Percentiles rank a stretch among this genome's conserved stretches.
phyloP scores from a whole-genome alignment of 2,797 vertebrate genomes.

The Oreonectes daqikongensis region DNA sequence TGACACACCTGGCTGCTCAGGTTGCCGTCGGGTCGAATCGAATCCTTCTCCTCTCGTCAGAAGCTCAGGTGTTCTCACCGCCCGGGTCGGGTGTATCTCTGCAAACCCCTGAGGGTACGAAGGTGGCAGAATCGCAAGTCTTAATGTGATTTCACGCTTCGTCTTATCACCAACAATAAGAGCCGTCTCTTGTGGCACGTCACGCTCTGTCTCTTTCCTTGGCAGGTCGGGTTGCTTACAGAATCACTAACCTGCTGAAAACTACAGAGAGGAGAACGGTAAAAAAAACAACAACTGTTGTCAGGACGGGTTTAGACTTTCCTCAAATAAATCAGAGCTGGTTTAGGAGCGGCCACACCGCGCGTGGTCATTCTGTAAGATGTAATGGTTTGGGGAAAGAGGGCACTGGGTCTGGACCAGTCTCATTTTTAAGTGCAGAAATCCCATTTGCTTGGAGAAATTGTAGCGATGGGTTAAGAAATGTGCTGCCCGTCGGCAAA shows the following conservation, averaged over 20 bases:
- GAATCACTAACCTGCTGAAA: constrained; percentile 27
- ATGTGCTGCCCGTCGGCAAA: constrained; percentile 1
- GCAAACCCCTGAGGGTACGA: constrained; percentile 5
- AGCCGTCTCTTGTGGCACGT: constrained; percentile 29
- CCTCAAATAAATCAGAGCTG: constrained; percentile 18
- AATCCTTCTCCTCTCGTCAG: constrained; percentile 6
- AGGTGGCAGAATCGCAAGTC: constrained; percentile 31
- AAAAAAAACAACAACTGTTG: constrained; percentile 26
- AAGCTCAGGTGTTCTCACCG: constrained; percentile 9
- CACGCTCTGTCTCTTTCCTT: background rate
- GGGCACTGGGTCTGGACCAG: constrained; percentile 10
- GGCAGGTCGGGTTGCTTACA: background rate
- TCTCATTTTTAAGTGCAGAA: constrained; percentile 23
- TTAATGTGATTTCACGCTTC: constrained; percentile 58
- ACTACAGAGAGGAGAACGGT: background rate
- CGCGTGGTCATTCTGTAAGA: background rate
- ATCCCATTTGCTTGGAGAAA: constrained; percentile 33
- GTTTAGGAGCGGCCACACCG: background rate
- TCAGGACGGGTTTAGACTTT: constrained; percentile 35
- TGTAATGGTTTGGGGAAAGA: constrained; percentile 23
- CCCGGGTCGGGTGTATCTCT: constrained; percentile 8
- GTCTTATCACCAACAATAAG: constrained; percentile 53
- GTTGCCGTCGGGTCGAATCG: background rate
- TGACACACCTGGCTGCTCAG: background rate
- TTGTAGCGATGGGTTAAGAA: constrained; percentile 20